Evolutionary conservation across 2,797 vertebrate genomes (phyloP), one percentile per base, ranked within the genome.

Genomic region (Gymnodraco acuticeps): DNA sequence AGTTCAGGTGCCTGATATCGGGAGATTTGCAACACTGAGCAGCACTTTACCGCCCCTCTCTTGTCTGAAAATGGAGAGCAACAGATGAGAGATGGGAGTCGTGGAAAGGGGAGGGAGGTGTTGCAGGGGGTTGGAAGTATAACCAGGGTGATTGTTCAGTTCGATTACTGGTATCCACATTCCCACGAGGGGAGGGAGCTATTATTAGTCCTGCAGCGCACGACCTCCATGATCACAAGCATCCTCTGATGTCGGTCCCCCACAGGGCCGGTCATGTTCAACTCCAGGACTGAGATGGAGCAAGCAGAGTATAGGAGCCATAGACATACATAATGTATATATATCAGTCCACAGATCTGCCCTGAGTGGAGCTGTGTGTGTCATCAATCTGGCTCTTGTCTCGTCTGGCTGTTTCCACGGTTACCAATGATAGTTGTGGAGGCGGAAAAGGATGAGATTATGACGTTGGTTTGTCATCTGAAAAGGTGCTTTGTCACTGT

Each of bases 341-440:
- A 75, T 79, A 82, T 84, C 74, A 60, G 66, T 81, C 60, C 42
- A 64, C 68, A 77, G 78, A 88, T 86, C 72, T 79, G 64, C 74
- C 53, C 68, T 54, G 77, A 74, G 75, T 65, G 78, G 82, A 75
- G 81, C 65, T 77, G 68, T 69, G 63, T 77, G 75, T 86, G 82
- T 90, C 83, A 88, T 86, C 80, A 85, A 80, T 88, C 84, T 76
- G 70, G 67, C 69, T 77, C 70, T 75, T 27, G 3, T 64, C 80
- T 66, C 20, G 66, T 81, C 83, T 84, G 85, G 60, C 75, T 78
- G 90, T 92, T 93, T 89, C 92, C 90, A 92, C 70, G 85, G 92
- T 89, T 89, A 91, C 90, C 75, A 71, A 42, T 73, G 78, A 84
- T 84, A 89, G 83, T 70, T 85, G 84, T 87, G 86, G 81, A 82